phyloP scores from a whole-genome alignment of 2,113 vertebrate species.

The Pitta sordida region DNA sequence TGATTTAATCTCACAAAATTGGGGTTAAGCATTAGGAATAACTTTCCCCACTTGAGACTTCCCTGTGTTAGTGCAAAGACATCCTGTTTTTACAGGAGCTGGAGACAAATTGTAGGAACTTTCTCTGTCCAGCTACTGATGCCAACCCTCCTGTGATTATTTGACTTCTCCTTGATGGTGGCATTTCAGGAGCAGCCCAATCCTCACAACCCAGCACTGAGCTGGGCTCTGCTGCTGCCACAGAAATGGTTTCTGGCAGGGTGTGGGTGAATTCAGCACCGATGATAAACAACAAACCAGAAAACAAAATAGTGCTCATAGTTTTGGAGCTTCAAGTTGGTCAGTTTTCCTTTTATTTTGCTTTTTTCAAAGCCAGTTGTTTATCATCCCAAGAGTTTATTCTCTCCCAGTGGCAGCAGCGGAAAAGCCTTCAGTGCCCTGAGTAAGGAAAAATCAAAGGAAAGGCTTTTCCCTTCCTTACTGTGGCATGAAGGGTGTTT shows the following conservation, averaged over 20 bases:
- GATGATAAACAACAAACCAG: not conserved
- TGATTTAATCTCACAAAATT: not conserved
- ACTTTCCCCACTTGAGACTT: not conserved
- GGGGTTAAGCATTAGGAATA: not conserved
- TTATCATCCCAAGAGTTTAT: not conserved
- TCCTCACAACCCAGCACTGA: not conserved
- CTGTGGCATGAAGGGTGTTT: not conserved
- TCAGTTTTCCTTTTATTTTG: not conserved
- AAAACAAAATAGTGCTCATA: not conserved
- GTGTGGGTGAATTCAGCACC: not conserved
- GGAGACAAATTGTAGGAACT: not conserved
- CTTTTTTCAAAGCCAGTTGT: not conserved
- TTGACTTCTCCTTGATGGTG: not conserved
- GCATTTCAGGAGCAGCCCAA: not conserved
- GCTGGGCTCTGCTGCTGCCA: not conserved
- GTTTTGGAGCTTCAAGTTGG: not conserved
- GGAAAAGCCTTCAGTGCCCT: not conserved
- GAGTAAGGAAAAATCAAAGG: not conserved
- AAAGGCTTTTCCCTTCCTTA: not conserved
- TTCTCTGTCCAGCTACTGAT: not conserved
- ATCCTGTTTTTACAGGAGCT: not conserved
- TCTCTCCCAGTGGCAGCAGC: not conserved
- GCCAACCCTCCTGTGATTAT: not conserved
- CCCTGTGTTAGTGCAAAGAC: not conserved
- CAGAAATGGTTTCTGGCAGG: not conserved